phyloP scores from a whole-genome alignment of 1,140 invertebrate species.

The Neoseiulus cucumeris region DNA sequence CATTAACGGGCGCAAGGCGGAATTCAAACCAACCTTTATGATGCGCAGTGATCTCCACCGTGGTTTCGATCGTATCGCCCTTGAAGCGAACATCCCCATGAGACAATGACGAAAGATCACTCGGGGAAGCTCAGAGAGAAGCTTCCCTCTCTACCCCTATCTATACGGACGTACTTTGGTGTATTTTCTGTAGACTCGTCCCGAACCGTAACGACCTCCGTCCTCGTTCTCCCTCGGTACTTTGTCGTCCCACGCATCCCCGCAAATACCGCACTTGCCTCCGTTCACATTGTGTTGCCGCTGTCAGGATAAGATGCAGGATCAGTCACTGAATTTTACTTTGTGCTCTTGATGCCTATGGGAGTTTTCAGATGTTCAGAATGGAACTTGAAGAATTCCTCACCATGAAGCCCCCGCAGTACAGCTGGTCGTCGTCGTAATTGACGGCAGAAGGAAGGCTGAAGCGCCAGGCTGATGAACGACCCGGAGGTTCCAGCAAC shows the following conservation, averaged over 20 bases:
- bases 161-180: background rate
- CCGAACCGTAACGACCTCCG: background rate
- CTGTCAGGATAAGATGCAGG: background rate
- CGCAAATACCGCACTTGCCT: constrained; percentile 65
- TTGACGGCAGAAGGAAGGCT: constrained; percentile 49
- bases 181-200: background rate
- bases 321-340: no score
- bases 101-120: no score
- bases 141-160: no score
- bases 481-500: constrained; percentile 58
- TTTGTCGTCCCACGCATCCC: constrained; percentile 22
- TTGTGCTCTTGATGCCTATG: no score
- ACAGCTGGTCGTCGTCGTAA: constrained; percentile 73
- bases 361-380: no score
- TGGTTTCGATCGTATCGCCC: constrained; percentile 43
- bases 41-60: constrained; percentile 37
- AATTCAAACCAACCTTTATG: constrained; percentile 22
- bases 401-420: constrained; percentile 58
- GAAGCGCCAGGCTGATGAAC: constrained; percentile 57
- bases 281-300: constrained; percentile 28
- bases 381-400: constrained; percentile 17
- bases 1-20: background rate
- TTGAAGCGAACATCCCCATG: constrained; percentile 26
- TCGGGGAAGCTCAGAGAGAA: no score
- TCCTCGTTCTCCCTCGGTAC: constrained; percentile 7